Evolutionary conservation across 2,888 invertebrate species (phyloP), one percentile per base, ranked within the genome.

Genomic region (Ctenicera cuprea): DNA sequence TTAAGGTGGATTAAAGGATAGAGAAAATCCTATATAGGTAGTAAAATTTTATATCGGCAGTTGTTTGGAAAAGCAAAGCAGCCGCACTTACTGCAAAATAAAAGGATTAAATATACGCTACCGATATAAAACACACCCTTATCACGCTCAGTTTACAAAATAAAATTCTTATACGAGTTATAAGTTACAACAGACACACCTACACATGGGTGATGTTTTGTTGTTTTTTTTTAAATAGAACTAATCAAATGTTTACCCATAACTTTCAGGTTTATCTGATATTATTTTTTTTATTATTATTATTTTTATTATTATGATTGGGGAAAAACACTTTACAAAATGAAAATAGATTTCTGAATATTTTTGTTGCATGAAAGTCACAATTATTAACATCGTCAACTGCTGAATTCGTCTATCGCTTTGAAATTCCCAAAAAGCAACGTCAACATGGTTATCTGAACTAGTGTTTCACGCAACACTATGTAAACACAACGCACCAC

Each of bases 231-330:
- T 50, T 22, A 48, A 50, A 50, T 12, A 22, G 22, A 50, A 22
- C 3, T 50, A 18, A 22, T 50, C 50, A 50, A 50, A 50, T 50
- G 20, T 50, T 50, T 50, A 50, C 50, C 50, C 9, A 22, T 22
- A 50, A 22, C 22, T 50, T 12, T 12, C 1, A 48, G n/a, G n/a
- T 7, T 48, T 50, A 50, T 50, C 50, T 50, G 50, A 50, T 50
- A 50, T 50, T 50, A 22, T 20, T 50, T 3, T 50, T 50, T 11
- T 50, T 50, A 12, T 50, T 16, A 18, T 45, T 18, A 43, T 18
- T 18, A 20, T 1, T 50, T 3, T 50, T 50, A 3, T 50, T 50
- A 12, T 50, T 16, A 18, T 45, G 5, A 43, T 18, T 18, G 9
- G 0, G 8, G 20, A 50, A 50, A 50, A 50, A 50, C 50, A 50